Percentiles rank a stretch among this genome's conserved stretches.
Conservation (phyloP, 1,140 invertebrate species). For the Nasonia vitripennis region DNA sequence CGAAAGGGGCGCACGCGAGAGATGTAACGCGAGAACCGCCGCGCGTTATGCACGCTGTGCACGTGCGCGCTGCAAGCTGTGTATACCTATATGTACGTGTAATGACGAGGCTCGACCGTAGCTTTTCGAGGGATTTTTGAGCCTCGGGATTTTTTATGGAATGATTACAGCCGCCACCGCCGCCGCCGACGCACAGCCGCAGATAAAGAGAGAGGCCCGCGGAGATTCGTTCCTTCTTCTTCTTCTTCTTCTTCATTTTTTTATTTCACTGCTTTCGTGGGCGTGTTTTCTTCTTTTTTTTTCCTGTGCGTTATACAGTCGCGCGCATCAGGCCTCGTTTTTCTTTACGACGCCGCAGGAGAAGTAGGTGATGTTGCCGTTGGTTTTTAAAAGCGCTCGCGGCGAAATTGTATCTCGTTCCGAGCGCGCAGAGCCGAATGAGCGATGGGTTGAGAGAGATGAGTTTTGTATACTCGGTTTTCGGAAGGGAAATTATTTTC, state of each 20-base stretch:
- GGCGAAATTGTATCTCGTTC: neutral
- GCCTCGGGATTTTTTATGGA: conserved; percentile 25
- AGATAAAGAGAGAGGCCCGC: neutral
- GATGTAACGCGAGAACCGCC: neutral
- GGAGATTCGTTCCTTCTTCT: neutral
- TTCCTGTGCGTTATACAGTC: neutral
- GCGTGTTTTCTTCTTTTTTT: neutral
- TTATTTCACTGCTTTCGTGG: neutral
- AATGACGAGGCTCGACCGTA: conserved; percentile 7
- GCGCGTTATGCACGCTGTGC: neutral
- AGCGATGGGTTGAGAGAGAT: neutral
- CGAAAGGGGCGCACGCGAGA: neutral
- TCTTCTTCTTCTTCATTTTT: too few relatives aligned
- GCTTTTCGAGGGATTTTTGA: conserved; percentile 32
- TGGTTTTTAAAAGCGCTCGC: neutral
- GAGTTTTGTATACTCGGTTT: too few relatives aligned
- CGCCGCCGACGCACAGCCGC: neutral
- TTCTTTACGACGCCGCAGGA: neutral
- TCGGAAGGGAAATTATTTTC: too few relatives aligned
- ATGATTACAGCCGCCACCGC: neutral
- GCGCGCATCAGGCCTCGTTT: neutral
- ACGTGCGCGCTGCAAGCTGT: neutral
- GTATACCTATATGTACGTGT: neutral
- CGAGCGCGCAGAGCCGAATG: neutral
- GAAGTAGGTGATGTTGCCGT: conserved; percentile 2